Evolutionary conservation across 2,113 vertebrate species (phyloP).

Genomic region (Clarias magur): DNA sequence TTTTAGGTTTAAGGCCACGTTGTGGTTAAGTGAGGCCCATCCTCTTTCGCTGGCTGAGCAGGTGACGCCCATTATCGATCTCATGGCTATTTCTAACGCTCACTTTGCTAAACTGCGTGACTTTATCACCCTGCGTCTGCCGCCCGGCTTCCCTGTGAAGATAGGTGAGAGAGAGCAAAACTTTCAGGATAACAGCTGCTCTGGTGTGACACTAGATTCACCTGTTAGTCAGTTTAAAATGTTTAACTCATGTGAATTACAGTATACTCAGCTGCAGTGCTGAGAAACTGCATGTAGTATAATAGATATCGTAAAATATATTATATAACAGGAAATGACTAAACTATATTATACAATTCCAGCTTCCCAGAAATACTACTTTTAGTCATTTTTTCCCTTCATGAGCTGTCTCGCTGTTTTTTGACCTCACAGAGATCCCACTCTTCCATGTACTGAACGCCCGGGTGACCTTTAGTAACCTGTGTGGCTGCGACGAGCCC

Average conservation of each 20-base stretch:
- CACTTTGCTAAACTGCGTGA: conserved; percentile 81
- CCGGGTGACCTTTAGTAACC: conserved; percentile 80
- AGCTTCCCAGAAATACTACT: neutral
- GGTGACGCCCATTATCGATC: conserved; percentile 81
- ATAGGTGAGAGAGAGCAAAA: conserved; percentile 64
- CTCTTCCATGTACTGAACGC: conserved; percentile 80
- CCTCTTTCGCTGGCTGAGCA: conserved; percentile 79
- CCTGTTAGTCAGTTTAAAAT: neutral
- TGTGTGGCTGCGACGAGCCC: conserved; percentile 78
- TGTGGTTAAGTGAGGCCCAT: conserved; percentile 79
- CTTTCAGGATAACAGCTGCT: neutral
- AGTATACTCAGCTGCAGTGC: neutral
- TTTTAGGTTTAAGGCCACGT: conserved; percentile 77
- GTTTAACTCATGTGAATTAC: neutral
- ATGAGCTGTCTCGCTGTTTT: neutral
- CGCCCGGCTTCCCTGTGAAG: conserved; percentile 78
- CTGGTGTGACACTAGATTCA: neutral
- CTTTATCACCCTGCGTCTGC: conserved; percentile 78
- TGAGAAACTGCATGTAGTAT: neutral
- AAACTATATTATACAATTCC: neutral
- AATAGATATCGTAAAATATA: neutral
- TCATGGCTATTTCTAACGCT: conserved; percentile 81
- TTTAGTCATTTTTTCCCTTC: neutral
- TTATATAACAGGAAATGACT: neutral
- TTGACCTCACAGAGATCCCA: conserved; percentile 72